These are phyloP conservation scores for Agrotis exclamationis DNA, from an alignment of 2,888 invertebrate species.

Conservation along the genomic window DNA sequence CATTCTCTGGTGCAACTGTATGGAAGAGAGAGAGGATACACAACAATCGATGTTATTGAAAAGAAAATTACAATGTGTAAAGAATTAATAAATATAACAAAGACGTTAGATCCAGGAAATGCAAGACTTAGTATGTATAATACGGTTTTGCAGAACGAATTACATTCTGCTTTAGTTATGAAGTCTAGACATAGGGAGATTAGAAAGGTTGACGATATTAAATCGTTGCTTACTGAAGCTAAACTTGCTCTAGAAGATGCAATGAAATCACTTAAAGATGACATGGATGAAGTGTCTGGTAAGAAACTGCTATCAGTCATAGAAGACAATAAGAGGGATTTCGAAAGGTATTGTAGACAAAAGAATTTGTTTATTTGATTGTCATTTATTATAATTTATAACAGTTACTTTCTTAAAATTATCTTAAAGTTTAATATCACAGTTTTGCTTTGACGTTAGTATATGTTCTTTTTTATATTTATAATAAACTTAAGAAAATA, in stretches of 20 bases:
- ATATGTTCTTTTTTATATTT: background rate
- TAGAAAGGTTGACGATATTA: slow-evolving; percentile 80
- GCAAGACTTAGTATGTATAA: slow-evolving; percentile 94
- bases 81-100: slow-evolving; percentile 92
- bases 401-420: slow-evolving; percentile 10
- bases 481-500: background rate
- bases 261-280: slow-evolving; percentile 86
- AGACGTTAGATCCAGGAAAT: slow-evolving; percentile 93
- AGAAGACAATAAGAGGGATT: slow-evolving; percentile 85
- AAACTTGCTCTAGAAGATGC: slow-evolving; percentile 84
- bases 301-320: slow-evolving; percentile 88
- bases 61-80: slow-evolving; percentile 93
- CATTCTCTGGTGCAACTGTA: slow-evolving; percentile 96
- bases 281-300: slow-evolving; percentile 89
- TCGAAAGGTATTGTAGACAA: slow-evolving; percentile 87
- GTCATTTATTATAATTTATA: slow-evolving; percentile 25
- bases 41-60: slow-evolving; percentile 91
- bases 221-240: slow-evolving; percentile 86
- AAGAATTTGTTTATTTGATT: slow-evolving; percentile 71
- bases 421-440: slow-evolving; percentile 75
- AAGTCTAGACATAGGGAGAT: slow-evolving; percentile 82
- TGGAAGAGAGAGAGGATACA: slow-evolving; percentile 93
- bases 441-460: slow-evolving; percentile 69
- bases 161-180: slow-evolving; percentile 91
- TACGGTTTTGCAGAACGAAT: slow-evolving; percentile 94